Evolutionary conservation across 2,797 vertebrate genomes (phyloP).

Genomic region (Neosilurus hyrtlii): DNA sequence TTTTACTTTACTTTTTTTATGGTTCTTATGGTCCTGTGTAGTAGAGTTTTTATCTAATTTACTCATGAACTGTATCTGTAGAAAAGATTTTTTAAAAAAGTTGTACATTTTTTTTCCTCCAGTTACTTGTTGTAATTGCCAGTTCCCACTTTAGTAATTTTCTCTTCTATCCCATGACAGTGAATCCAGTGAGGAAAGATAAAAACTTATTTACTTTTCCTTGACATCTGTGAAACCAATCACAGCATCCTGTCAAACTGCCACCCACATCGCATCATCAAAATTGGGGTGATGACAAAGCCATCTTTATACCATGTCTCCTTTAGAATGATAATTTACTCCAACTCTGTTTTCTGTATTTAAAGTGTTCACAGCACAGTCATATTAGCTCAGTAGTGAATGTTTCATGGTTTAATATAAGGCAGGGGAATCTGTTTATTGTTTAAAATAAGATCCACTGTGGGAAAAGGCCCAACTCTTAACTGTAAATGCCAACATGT

Average conservation of each 20-base stretch:
- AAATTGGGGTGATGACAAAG: conserved; percentile 28
- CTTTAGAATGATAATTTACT: conserved; percentile 12
- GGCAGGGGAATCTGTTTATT: not conserved
- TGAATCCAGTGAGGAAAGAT: conserved; percentile 17
- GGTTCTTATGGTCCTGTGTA: too few relatives aligned
- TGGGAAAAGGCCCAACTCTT: not conserved
- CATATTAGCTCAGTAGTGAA: conserved; percentile 17
- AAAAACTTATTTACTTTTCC: conserved; percentile 11
- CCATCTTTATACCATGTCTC: conserved; percentile 17
- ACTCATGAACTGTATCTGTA: too few relatives aligned
- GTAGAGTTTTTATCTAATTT: too few relatives aligned
- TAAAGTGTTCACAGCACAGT: conserved; percentile 15
- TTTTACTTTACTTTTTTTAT: too few relatives aligned
- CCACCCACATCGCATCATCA: conserved; percentile 17
- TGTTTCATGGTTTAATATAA: not conserved
- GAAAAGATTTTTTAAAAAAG: not conserved
- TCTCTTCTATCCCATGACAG: conserved; percentile 3
- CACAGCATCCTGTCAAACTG: conserved; percentile 17
- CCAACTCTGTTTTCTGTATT: not conserved
- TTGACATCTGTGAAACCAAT: conserved; percentile 8
- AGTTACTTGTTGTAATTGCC: not conserved
- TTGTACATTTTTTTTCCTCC: not conserved
- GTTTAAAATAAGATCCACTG: too few relatives aligned
- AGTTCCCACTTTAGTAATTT: conserved; percentile 13
- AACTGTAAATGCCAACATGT: not conserved